Base-by-base conservation (phyloP, 2,797 vertebrate genomes). In the Pantherophis alleghaniensis region DNA sequence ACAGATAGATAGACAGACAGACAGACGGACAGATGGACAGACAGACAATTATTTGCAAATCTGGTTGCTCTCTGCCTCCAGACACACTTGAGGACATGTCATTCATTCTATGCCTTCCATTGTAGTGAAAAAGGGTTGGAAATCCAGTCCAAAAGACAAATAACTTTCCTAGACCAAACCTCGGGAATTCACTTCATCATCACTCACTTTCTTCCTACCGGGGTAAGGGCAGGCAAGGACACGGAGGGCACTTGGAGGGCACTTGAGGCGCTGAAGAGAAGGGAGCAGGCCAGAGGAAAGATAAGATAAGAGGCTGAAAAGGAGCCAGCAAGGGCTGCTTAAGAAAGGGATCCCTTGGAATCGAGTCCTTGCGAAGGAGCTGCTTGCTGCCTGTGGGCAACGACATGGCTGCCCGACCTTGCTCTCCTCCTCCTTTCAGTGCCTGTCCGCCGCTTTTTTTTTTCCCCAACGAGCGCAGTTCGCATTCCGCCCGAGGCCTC, bases 231-330 rank as follows among this genome's bases (percentile, higher is more conserved):
- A 90, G n/a, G 24, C 86, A 92, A 87, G 63, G 66, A 3, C 61
- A 90, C 18, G 7, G 3, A 61, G 90, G 79, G 55, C 91, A 91
- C 47, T 63, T 92, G n/a, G 66, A 92, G 89, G 63, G 26, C 89
- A 91, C n/a, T 7, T n/a, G 53, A 10, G 20, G 28, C n/a, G 16
- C 51, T 22, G 51, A 51, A 79, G 18, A 11, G 4, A 32, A 28
- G 24, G 16, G 16, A 88, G 51, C 1, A 10, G 56, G 28, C 3
- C 32, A 12, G 74, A 51, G 57, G 16, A 51, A 24, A 42, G 63
- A 28, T 63, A 12, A 14, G 47, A 22, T 63, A 12, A 14, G 47
- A 22, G n/a, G 18, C 56, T 42, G 5, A 57, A 42, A 53, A 16
- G 28, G 5, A 60, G 28, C 28, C 60, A 60, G 28, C 5, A 66